Evolutionary conservation across 2,888 invertebrate genomes (phyloP), one percentile per base, ranked within the genome.

Genomic region (Spisula solida): DNA sequence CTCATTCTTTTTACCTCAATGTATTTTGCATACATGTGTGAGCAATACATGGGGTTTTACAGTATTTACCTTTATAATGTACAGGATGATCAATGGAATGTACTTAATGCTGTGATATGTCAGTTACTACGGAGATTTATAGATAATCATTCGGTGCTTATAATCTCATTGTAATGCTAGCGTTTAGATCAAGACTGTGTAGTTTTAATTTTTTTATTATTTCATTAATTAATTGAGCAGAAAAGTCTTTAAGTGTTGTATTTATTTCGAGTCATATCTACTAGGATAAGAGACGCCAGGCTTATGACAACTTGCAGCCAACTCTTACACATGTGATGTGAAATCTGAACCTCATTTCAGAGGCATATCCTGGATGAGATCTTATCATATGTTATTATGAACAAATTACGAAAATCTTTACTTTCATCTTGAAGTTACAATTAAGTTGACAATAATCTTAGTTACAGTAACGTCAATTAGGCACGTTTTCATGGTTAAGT

Each of bases 61-160:
- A 8, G 41, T 66, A 66, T 10, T 66, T 66, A 10, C 20, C 25
- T 66, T 66, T 25, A n/a, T 66, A 25, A 25, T 66, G 60, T 66
- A 66, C n/a, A 25, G 25, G 25, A 25, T 66, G 60, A 25, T 66
- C 60, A 66, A 66, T 66, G 12, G 60, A 25, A 66, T 66, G n/a
- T 66, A 66, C 20, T n/a, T 66, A 41, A 66, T 66, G n/a, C 60
- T 66, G 60, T 75, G 75, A 75, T 75, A 75, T 75, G 31, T 75
- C 75, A 75, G 75, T 34, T 14, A 18, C 34, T 34, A 75, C 31
- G 75, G 75, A 75, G 2, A 75, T 75, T 16, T 75, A 34, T 75
- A 34, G 34, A 29, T 34, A 5, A 31, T 75, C 34, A 34, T 34
- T 31, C 16, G 75, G 25, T 75, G 75, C 75, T 75, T 34, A 75